Conservation (phyloP, 2,113 vertebrate species). For the Albula glossodonta region DNA sequence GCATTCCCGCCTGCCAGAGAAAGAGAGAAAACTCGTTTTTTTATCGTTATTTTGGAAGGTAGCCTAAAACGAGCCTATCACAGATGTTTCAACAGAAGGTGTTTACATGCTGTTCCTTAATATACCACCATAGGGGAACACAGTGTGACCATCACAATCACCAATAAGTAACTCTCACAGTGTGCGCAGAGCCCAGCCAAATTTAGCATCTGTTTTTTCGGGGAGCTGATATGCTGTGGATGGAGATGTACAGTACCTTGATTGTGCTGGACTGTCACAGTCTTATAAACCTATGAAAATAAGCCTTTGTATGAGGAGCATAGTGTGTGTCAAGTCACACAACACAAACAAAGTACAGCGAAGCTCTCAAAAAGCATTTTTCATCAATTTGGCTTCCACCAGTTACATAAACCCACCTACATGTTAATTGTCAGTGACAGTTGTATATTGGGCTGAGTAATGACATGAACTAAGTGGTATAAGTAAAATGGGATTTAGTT, state of each 20-base stretch:
- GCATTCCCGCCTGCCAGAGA: conserved; percentile 48
- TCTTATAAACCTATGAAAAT: conserved; percentile 22
- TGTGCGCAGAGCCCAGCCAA: conserved; percentile 67
- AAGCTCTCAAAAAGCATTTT: no score
- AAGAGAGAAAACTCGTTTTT: conserved; percentile 59
- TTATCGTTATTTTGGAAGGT: conserved; percentile 71
- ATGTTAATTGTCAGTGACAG: no score
- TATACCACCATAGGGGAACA: conserved; percentile 80
- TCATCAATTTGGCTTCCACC: no score
- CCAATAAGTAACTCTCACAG: conserved; percentile 84
- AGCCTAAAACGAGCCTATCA: conserved; percentile 82
- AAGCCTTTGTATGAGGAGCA: neutral
- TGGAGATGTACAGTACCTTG: conserved; percentile 75
- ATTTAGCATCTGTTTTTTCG: conserved; percentile 71
- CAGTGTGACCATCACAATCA: conserved; percentile 83
- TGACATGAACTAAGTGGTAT: no score
- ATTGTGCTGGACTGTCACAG: conserved; percentile 80
- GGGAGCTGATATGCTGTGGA: conserved; percentile 68
- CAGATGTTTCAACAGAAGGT: conserved; percentile 89
- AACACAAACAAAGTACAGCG: no score
- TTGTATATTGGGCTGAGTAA: no score
- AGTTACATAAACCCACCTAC: no score
- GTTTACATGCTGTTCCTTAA: conserved; percentile 84
- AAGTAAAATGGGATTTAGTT: no score
- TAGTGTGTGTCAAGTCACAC: neutral